phyloP scores from a whole-genome alignment of 2,888 invertebrate genomes.

The Lasioglossum malachurum region DNA sequence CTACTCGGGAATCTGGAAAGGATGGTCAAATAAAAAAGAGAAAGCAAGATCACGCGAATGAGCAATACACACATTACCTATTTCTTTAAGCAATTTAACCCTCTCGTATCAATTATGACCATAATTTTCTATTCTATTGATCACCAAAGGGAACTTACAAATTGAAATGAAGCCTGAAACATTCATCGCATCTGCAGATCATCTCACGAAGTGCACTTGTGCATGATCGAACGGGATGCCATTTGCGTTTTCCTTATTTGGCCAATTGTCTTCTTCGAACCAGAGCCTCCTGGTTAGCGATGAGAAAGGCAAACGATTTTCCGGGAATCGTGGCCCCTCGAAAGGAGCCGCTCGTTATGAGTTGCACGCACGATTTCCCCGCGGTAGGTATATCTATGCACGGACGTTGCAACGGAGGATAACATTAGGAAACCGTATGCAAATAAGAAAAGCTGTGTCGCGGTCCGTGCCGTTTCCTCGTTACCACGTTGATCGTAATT shows the following conservation, averaged over 20 bases:
- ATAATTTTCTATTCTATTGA: not conserved
- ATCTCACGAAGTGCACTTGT: not conserved
- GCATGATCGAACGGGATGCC: not conserved
- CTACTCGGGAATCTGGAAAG: not conserved
- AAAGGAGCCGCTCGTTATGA: not conserved
- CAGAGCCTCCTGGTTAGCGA: not conserved
- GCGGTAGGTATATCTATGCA: not conserved
- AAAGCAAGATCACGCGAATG: not conserved
- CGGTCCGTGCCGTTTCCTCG: not conserved
- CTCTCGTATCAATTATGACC: not conserved
- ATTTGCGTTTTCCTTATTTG: not conserved
- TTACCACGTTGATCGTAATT: constrained; percentile 10
- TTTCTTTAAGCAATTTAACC: not conserved
- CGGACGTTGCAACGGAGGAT: not conserved
- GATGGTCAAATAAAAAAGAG: not conserved
- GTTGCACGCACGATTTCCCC: not conserved
- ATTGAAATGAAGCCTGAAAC: not conserved
- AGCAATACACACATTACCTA: not conserved
- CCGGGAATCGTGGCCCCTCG: not conserved
- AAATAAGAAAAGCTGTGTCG: constrained; percentile 4
- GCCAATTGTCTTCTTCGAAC: not conserved
- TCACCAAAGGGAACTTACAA: not conserved
- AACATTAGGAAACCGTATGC: constrained; percentile 3
- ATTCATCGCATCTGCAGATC: not conserved
- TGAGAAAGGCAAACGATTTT: not conserved